Base-by-base conservation (phyloP, 2,113 vertebrate genomes). In the Tetrax tetrax region DNA sequence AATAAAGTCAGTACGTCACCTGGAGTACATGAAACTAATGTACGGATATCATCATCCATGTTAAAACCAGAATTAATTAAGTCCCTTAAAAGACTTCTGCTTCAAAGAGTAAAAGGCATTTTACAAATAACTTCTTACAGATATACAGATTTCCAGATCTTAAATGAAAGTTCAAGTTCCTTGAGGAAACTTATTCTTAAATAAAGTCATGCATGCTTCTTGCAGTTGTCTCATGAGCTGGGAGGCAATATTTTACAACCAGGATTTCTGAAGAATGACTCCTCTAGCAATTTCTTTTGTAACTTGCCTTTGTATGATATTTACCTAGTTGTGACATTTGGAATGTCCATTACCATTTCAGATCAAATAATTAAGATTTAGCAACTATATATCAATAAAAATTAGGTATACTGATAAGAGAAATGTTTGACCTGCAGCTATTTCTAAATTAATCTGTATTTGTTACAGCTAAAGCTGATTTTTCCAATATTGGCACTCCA, bases 41-140 rank as follows among this genome's bases (percentile, higher is more conserved):
- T 60, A 84, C 2, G 4, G 77, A 72, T 85, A 94, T 95, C 96
- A 96, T 95, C 95, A 95, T 91, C 93, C 82, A 91, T 60, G 80
- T 66, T 96, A 77, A 79, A 94, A 96, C 33, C 83, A 96, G 70
- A 96, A 94, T 89, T 94, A 83, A 94, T 93, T 95, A 79, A 93
- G 37, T 95, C 63, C 14, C 79, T 81, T 64, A 89, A 93, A 97
- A 96, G 75, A 48, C 68, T 93, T 89, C 59, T 38, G 53, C 92
- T 94, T 95, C 88, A 94, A 94, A 94, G 92, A 89, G 16, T 65
- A 85, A 90, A 90, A 74, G 51, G 11, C 10, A 59, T 77, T 95
- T 90, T 88, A 86, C 69, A 16, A 70, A 57, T 56, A 94, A 70
- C 51, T 87, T 92, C 79, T 90, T 78, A 90, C 20, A 78, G 75